Evolutionary conservation across 2,888 invertebrate genomes (phyloP).

Genomic region (Eurois occulta): DNA sequence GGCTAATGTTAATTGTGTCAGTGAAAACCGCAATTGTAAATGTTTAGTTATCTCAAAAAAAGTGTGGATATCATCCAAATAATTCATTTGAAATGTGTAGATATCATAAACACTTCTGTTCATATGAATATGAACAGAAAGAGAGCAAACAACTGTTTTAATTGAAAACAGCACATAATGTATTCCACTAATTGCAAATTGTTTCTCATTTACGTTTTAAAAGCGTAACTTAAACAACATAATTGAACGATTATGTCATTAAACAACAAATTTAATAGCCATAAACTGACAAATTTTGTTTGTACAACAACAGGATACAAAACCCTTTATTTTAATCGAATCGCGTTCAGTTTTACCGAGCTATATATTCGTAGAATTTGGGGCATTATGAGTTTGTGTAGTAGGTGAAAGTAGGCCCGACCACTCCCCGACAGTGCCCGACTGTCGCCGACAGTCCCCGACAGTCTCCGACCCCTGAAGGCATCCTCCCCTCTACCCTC

Average conservation of each 20-base stretch:
- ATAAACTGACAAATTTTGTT: background rate
- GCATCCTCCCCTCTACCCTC: constrained; percentile 56
- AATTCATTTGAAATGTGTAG: background rate
- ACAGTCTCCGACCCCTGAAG: constrained; percentile 39
- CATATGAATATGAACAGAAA: background rate
- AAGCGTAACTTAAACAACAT: background rate
- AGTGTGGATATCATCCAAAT: background rate
- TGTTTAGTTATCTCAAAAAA: background rate
- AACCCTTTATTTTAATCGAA: constrained; percentile 3
- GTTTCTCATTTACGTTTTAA: background rate
- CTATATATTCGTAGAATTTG: constrained; percentile 33
- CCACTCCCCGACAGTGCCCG: constrained; percentile 27
- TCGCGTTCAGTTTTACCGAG: constrained; percentile 5
- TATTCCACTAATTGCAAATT: background rate
- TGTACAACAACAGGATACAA: background rate
- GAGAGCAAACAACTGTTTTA: background rate
- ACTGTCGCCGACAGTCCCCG: constrained; percentile 16
- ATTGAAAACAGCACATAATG: background rate
- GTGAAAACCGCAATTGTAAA: background rate
- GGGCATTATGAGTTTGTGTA: constrained; percentile 42
- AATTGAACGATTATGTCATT: background rate
- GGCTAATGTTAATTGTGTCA: too few relatives aligned
- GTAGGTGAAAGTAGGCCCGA: constrained; percentile 39
- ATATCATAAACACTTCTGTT: background rate
- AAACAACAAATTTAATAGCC: background rate